phyloP scores from a whole-genome alignment of 2,113 vertebrate species.

The Brachypteracias leptosomus region DNA sequence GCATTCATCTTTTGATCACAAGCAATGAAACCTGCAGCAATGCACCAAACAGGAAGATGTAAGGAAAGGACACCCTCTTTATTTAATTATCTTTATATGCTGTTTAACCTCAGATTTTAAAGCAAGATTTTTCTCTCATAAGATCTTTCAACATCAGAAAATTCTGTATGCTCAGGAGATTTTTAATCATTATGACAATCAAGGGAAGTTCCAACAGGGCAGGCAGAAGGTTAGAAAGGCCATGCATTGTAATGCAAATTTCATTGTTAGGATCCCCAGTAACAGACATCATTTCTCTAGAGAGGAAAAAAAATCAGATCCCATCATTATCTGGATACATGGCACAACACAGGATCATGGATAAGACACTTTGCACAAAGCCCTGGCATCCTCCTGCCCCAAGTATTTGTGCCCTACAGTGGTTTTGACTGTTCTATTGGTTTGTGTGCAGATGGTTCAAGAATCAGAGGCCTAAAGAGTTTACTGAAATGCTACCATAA shows the following conservation, averaged over 20 bases:
- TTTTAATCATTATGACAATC: constrained; percentile 8
- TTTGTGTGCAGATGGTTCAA: neutral
- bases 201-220: neutral
- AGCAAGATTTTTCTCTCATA: neutral
- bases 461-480: neutral
- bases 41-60: neutral
- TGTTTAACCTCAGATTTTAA: neutral
- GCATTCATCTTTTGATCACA: constrained; percentile 11
- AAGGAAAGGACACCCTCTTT: neutral
- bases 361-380: neutral
- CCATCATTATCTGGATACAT: neutral
- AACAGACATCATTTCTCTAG: neutral
- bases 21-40: neutral
- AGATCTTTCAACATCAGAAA: neutral
- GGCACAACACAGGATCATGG: neutral
- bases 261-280: neutral
- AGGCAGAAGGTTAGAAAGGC: constrained; percentile 13
- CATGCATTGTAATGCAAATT: constrained; percentile 27
- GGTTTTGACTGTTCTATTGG: neutral
- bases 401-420: neutral
- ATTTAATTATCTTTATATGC: neutral
- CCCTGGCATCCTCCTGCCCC: neutral
- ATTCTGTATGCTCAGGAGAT: neutral
- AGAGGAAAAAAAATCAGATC: neutral
- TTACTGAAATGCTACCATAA: neutral